phyloP scores from a whole-genome alignment of 2,888 invertebrate genomes.

The Mythimna lalbum region DNA sequence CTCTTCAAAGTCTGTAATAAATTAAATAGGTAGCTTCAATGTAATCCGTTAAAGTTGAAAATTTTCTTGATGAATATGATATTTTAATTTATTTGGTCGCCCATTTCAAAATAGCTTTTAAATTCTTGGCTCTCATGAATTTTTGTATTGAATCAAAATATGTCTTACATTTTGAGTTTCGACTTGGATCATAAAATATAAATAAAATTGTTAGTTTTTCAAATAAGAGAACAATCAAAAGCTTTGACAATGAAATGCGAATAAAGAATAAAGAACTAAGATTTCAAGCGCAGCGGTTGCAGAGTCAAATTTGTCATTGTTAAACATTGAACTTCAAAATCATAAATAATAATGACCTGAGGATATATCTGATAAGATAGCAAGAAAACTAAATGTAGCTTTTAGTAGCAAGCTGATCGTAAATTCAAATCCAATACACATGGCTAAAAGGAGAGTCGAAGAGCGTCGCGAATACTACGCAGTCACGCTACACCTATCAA shows the following conservation, averaged over 20 bases:
- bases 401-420: constrained; percentile 68
- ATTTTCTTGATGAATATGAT: constrained; percentile 37
- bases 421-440: constrained; percentile 74
- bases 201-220: constrained; percentile 35
- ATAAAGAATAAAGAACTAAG: constrained; percentile 15
- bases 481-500: constrained; percentile 71
- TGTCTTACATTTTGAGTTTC: constrained; percentile 12
- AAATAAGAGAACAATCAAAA: constrained; percentile 33
- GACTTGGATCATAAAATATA: constrained; percentile 25
- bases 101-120: constrained; percentile 20
- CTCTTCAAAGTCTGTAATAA: constrained; percentile 32
- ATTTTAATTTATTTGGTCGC: constrained; percentile 33
- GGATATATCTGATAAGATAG: constrained; percentile 55
- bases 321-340: constrained; percentile 40
- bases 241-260: constrained; percentile 18
- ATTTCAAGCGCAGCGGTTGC: constrained; percentile 9
- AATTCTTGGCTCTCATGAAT: constrained; percentile 3
- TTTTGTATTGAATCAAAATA: constrained; percentile 16
- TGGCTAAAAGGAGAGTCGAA: constrained; percentile 66
- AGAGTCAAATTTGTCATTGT: constrained; percentile 38
- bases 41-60: constrained; percentile 36
- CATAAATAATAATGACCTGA: constrained; percentile 62
- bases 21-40: constrained; percentile 46
- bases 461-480: constrained; percentile 65
- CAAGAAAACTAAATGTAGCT: constrained; percentile 67